Evolutionary conservation across 2,797 vertebrate species (phyloP).

Genomic region (Tadarida brasiliensis): DNA sequence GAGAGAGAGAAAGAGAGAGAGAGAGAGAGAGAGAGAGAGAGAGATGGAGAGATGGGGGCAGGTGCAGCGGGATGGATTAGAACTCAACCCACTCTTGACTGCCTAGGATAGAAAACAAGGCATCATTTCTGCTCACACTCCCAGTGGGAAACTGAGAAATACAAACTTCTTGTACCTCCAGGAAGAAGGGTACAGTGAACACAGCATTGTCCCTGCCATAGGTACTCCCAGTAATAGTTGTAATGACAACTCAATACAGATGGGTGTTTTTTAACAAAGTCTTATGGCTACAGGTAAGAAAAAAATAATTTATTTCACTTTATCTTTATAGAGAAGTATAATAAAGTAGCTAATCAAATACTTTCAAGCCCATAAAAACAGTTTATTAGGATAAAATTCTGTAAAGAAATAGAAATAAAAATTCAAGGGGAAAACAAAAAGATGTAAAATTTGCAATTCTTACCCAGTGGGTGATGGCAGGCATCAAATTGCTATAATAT

Average conservation of each 20-base stretch:
- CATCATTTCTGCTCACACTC: not conserved
- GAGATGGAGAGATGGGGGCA: no score
- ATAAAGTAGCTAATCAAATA: not conserved
- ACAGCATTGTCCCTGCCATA: not conserved
- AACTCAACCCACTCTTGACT: not conserved
- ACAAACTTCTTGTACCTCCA: not conserved
- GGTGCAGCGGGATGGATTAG: not conserved
- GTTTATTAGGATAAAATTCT: constrained; percentile 14
- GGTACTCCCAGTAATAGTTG: not conserved
- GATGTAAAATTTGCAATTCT: not conserved
- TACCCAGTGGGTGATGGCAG: not conserved
- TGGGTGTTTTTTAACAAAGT: not conserved
- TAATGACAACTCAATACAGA: not conserved
- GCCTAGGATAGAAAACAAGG: not conserved
- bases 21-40: not conserved
- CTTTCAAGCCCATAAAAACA: constrained; percentile 26
- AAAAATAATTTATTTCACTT: constrained; percentile 16
- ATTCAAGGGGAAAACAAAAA: not conserved
- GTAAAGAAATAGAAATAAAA: constrained; percentile 30
- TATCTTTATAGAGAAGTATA: constrained; percentile 16
- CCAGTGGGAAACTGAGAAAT: not conserved
- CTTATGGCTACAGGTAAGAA: not conserved
- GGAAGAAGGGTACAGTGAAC: not conserved
- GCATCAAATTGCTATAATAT: not conserved
- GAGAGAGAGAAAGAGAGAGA: not conserved